phyloP scores from a whole-genome alignment of 2,113 vertebrate genomes.

The Urocolius indicus region DNA sequence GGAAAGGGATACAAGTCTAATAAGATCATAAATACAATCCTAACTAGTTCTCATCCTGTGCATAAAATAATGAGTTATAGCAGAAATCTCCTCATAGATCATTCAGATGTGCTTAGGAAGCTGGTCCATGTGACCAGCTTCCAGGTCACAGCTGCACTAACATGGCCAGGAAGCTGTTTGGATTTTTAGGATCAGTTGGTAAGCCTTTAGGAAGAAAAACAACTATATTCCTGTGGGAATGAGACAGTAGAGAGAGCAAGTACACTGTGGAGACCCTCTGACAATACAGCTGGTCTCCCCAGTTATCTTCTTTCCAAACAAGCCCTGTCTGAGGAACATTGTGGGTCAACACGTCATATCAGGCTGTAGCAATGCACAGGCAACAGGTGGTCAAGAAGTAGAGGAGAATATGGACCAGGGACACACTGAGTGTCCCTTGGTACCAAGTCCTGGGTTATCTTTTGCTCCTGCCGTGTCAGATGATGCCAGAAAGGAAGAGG shows the following conservation, averaged over 20 bases:
- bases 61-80: neutral
- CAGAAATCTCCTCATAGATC: neutral
- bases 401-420: neutral
- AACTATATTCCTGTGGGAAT: neutral
- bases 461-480: neutral
- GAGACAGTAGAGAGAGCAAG: neutral
- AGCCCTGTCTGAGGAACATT: neutral
- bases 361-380: neutral
- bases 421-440: neutral
- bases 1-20: neutral
- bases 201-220: neutral
- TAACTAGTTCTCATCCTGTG: neutral
- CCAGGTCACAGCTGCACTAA: neutral
- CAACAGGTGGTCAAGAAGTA: neutral
- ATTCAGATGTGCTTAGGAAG: neutral
- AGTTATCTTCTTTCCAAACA: neutral
- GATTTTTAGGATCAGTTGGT: neutral
- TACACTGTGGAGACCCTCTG: fast-evolving
- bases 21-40: neutral
- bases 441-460: neutral
- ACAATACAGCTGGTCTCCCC: neutral
- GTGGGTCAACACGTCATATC: neutral
- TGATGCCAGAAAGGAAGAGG: neutral
- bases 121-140: fast-evolving
- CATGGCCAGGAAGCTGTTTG: fast-evolving